phyloP scores from a whole-genome alignment of 2,888 invertebrate genomes.

The Trachelus tabidus region DNA sequence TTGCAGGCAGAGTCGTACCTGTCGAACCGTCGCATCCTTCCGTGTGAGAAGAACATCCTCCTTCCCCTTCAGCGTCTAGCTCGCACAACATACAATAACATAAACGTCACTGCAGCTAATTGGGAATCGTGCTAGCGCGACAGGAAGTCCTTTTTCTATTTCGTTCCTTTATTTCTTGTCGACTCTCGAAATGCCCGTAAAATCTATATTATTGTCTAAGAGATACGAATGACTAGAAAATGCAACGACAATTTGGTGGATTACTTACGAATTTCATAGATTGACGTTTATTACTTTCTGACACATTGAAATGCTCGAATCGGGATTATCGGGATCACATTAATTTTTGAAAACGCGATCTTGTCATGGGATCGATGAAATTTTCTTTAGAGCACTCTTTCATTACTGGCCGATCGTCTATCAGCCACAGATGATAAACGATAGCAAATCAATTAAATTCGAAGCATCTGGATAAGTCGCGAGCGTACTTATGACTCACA shows the following conservation, averaged over 20 bases:
- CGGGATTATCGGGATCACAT: not conserved
- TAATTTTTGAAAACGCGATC: not conserved
- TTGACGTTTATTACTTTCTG: not conserved
- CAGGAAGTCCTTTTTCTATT: not conserved
- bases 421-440: not conserved
- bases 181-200: not conserved
- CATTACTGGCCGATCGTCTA: not conserved
- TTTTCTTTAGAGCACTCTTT: not conserved
- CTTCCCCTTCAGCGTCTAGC: slow-evolving; percentile 81
- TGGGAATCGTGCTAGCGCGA: slow-evolving; percentile 5
- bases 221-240: not conserved
- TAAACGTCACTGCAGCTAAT: slow-evolving; percentile 46
- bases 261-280: not conserved
- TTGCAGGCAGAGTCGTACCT: slow-evolving; percentile 72
- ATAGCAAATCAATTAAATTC: not conserved
- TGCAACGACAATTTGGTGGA: not conserved
- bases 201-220: not conserved
- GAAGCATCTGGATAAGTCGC: not conserved
- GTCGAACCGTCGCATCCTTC: slow-evolving; percentile 94
- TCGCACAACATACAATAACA: slow-evolving; percentile 67
- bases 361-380: not conserved
- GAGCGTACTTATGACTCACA: not conserved
- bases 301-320: not conserved
- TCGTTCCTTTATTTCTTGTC: not conserved
- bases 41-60: slow-evolving; percentile 91